Percentiles rank a stretch among this genome's conserved stretches.
phyloP scores from a whole-genome alignment of 2,888 invertebrate genomes.

The Tillus elongatus region DNA sequence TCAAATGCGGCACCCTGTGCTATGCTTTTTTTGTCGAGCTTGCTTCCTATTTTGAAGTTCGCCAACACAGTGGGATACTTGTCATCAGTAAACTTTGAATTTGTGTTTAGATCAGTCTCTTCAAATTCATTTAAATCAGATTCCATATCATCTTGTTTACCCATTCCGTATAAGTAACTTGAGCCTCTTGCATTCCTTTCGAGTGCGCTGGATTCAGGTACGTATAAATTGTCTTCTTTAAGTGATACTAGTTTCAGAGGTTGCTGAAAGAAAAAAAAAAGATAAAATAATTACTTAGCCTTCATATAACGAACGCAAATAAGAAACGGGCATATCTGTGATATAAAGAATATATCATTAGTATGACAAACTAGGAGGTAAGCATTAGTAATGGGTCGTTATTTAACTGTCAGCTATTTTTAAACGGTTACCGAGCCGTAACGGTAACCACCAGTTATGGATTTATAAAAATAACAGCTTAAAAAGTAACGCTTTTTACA shows the following conservation, averaged over 20 bases:
- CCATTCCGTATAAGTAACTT: background rate
- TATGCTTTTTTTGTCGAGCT: slow-evolving; percentile 1
- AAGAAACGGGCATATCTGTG: too few species aligned
- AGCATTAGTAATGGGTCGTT: too few species aligned
- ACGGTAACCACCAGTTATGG: too few species aligned
- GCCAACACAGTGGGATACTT: slow-evolving; percentile 1
- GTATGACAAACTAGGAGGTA: too few species aligned
- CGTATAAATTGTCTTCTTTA: background rate
- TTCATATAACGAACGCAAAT: too few species aligned
- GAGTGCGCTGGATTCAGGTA: background rate
- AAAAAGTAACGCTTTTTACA: too few species aligned
- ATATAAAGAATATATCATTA: too few species aligned
- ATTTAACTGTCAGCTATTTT: too few species aligned
- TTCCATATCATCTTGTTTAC: background rate
- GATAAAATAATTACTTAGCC: too few species aligned
- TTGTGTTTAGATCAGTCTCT: background rate
- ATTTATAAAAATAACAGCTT: too few species aligned
- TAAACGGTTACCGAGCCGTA: too few species aligned
- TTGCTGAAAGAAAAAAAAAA: slow-evolving; percentile 1
- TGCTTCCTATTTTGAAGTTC: slow-evolving; percentile 2
- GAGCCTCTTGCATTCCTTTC: background rate
- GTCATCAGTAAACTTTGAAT: background rate
- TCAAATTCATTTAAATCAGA: background rate
- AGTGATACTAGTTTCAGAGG: background rate
- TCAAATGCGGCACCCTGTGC: background rate